These are phyloP conservation scores for Mixornis gularis DNA, from an alignment of 2,113 vertebrate genomes.

Conservation along the genomic window DNA sequence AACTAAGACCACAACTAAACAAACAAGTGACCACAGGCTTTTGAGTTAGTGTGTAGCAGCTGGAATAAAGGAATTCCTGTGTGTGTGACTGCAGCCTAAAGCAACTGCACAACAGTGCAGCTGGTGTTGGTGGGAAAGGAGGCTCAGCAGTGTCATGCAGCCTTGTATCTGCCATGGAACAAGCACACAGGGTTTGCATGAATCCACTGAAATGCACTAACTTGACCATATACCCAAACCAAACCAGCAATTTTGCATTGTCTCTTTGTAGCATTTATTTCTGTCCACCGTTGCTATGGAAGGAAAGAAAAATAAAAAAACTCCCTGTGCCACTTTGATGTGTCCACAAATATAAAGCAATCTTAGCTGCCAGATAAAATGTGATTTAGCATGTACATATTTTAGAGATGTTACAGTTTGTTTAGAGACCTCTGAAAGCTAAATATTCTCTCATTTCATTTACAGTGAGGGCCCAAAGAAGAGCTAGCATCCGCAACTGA, in stretches of 20 bases:
- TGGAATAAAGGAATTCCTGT: not conserved
- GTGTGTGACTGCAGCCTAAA: not conserved
- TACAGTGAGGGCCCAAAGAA: constrained; percentile 21
- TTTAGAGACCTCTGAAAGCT: not conserved
- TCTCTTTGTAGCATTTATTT: not conserved
- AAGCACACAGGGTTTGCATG: not conserved
- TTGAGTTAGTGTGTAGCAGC: not conserved
- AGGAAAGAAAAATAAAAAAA: not conserved
- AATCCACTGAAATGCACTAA: not conserved
- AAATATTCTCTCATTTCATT: not conserved
- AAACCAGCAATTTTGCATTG: not conserved
- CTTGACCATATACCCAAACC: not conserved
- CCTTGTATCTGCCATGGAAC: not conserved
- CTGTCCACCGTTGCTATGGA: not conserved
- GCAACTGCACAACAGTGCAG: not conserved
- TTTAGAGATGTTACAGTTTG: not conserved
- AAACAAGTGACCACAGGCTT: not conserved
- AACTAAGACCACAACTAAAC: not conserved
- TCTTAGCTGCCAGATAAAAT: not conserved
- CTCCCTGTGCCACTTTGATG: not conserved
- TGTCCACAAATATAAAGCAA: not conserved
- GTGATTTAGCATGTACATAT: not conserved
- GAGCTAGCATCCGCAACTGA: not conserved
- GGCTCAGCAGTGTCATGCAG: not conserved
- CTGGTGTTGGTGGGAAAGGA: not conserved